Conservation (phyloP, 2,113 vertebrate species). For the Ornithorhynchus anatinus region DNA sequence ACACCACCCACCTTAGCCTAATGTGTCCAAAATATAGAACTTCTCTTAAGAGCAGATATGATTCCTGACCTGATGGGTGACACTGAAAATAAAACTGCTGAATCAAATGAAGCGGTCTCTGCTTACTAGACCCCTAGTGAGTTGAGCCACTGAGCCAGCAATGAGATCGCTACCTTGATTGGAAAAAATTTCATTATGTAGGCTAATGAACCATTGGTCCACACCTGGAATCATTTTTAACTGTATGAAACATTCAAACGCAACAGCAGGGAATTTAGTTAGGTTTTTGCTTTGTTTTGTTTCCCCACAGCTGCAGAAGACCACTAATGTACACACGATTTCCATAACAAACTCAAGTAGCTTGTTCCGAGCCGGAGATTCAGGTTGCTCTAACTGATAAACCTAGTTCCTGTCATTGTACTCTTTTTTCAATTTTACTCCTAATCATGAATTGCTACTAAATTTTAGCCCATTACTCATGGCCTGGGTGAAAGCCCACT, state of each 20-base stretch:
- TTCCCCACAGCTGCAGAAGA: conserved; percentile 23
- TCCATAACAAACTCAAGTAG: conserved; percentile 6
- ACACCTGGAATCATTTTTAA: conserved; percentile 62
- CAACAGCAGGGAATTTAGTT: conserved; percentile 57
- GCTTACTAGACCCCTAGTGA: conserved; percentile 12
- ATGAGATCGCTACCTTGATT: conserved; percentile 53
- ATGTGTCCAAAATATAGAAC: conserved; percentile 21
- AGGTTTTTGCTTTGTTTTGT: neutral
- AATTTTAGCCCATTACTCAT: conserved; percentile 49
- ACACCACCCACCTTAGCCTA: conserved; percentile 18
- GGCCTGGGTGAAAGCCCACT: too few relatives aligned
- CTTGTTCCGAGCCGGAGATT: conserved; percentile 21
- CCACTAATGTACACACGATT: conserved; percentile 27
- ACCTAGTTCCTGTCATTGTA: conserved; percentile 59
- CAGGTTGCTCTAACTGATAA: conserved; percentile 53
- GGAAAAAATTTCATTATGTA: conserved; percentile 62
- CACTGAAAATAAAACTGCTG: conserved; percentile 51
- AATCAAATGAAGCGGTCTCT: conserved; percentile 18
- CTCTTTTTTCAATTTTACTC: conserved; percentile 60
- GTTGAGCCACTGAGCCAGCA: conserved; percentile 31
- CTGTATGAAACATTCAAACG: conserved; percentile 59
- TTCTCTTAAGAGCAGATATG: conserved; percentile 28
- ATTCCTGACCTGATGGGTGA: conserved; percentile 43
- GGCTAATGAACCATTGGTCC: conserved; percentile 65
- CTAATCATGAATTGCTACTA: conserved; percentile 58